These are phyloP conservation scores for Dicrostonyx torquatus DNA, from an alignment of 2,797 vertebrate genomes.

Conservation along the genomic window DNA sequence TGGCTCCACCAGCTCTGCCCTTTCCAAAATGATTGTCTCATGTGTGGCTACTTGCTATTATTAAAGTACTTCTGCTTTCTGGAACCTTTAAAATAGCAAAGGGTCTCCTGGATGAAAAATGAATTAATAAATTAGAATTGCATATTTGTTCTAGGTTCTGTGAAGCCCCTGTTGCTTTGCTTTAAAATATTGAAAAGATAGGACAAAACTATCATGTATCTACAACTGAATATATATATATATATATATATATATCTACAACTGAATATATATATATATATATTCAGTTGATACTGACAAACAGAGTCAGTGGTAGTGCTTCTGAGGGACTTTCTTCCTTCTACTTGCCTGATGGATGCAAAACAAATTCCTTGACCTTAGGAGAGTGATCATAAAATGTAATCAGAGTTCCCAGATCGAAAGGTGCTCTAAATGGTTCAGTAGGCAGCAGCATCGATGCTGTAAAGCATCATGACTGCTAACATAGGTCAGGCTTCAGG, in stretches of 20 bases:
- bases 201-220: neutral
- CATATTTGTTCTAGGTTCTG: neutral
- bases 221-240: neutral
- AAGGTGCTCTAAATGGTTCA: slow-evolving; percentile 75
- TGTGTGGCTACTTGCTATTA: slow-evolving; percentile 68
- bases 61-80: slow-evolving; percentile 73
- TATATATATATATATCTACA: too few species aligned
- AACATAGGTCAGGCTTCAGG: slow-evolving; percentile 70
- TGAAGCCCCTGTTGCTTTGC: neutral
- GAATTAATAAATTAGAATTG: slow-evolving; percentile 31
- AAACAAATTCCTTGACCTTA: slow-evolving; percentile 80
- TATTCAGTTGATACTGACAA: neutral
- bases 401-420: slow-evolving; percentile 80
- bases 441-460: slow-evolving; percentile 69
- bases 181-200: slow-evolving; percentile 18
- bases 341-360: slow-evolving; percentile 72
- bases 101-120: slow-evolving; percentile 49
- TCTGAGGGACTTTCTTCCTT: slow-evolving; percentile 49
- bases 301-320: neutral
- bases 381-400: slow-evolving; percentile 79
- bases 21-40: slow-evolving; percentile 77
- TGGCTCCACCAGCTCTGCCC: slow-evolving; percentile 78
- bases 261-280: neutral
- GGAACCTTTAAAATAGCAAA: slow-evolving; percentile 61
- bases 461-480: slow-evolving; percentile 70